Evolutionary conservation across 2,888 invertebrate species (phyloP).

Genomic region (Cantharis lateralis): DNA sequence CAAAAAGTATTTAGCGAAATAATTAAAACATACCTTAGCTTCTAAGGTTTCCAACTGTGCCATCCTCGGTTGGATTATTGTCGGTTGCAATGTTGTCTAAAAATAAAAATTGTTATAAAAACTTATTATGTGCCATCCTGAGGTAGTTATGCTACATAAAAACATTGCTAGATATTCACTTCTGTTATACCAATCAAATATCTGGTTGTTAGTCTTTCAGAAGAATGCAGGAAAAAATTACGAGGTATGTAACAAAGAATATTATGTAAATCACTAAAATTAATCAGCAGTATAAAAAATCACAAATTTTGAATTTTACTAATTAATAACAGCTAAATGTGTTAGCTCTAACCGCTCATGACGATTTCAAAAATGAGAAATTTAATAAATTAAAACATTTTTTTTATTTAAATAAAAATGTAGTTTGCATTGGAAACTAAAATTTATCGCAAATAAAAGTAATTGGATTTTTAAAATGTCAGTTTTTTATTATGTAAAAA

Average conservation of each 20-base stretch:
- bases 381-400: neutral
- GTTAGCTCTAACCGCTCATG: neutral
- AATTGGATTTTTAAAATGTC: neutral
- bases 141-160: neutral
- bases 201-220: neutral
- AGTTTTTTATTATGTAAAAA: neutral
- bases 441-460: neutral
- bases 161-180: neutral
- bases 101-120: slow-evolving; percentile 36
- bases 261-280: neutral
- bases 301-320: neutral
- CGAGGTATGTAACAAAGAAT: neutral
- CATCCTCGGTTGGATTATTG: slow-evolving; percentile 60
- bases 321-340: neutral
- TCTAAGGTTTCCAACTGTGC: slow-evolving; percentile 77
- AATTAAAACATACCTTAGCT: slow-evolving; percentile 68
- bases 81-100: slow-evolving; percentile 54
- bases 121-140: neutral
- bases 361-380: neutral
- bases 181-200: neutral
- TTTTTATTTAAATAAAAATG: neutral
- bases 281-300: neutral
- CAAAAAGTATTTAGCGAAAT: neutral
- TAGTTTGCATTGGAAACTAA: neutral
- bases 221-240: neutral